Evolutionary conservation across 2,797 vertebrate species (phyloP).

Genomic region (Pseudocheirus occidentalis): DNA sequence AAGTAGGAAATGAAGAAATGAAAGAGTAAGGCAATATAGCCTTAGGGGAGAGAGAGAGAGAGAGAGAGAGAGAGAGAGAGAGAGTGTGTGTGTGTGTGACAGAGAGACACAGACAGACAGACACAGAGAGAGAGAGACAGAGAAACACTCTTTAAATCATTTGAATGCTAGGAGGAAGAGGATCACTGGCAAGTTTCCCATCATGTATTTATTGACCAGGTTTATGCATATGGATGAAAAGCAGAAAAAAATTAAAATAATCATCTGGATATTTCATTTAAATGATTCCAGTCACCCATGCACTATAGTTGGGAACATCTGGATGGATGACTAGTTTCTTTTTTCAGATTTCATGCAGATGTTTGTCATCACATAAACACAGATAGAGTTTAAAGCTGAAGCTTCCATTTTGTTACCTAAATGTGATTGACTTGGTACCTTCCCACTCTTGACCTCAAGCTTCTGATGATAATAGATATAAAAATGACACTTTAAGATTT

Average conservation of each 20-base stretch:
- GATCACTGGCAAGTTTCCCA: background rate
- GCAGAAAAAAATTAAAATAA: constrained; percentile 15
- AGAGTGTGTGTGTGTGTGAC: background rate
- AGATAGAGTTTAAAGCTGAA: constrained; percentile 18
- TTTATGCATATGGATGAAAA: constrained; percentile 22
- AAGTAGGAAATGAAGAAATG: background rate
- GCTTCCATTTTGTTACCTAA: constrained; percentile 1
- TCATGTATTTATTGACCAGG: background rate
- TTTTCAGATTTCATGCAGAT: constrained; percentile 24
- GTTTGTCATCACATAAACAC: background rate
- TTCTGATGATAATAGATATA: background rate
- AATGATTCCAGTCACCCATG: background rate
- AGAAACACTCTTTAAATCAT: background rate
- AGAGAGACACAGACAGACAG: background rate
- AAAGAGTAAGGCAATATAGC: background rate
- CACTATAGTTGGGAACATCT: constrained; percentile 12
- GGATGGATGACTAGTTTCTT: background rate
- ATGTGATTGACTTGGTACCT: background rate
- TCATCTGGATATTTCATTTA: constrained; percentile 41
- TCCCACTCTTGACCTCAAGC: background rate
- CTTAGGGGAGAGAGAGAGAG: too few relatives aligned
- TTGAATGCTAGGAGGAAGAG: background rate
- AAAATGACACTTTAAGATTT: background rate
- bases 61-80: too few relatives aligned
- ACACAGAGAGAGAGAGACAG: background rate